These are phyloP conservation scores for Boulengeromyrus knoepffleri DNA, from an alignment of 2,113 vertebrate species.

Conservation along the genomic window DNA sequence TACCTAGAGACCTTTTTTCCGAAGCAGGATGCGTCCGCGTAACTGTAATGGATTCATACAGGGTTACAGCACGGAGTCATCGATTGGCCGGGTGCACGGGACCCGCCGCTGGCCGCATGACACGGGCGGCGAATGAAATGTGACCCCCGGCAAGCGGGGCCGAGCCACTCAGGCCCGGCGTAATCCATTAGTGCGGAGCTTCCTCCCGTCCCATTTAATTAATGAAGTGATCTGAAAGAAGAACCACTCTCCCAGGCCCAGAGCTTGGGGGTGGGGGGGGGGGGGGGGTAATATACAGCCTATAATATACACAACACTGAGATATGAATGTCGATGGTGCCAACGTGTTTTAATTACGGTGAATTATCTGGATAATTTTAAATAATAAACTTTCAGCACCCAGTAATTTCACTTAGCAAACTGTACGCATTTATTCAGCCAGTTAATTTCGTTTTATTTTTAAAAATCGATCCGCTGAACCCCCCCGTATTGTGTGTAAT, in stretches of 20 bases:
- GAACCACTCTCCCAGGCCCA: constrained; percentile 49
- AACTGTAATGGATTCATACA: constrained; percentile 80
- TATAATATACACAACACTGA: background rate
- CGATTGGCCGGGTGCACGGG: constrained; percentile 79
- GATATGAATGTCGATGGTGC: background rate
- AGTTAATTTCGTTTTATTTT: background rate
- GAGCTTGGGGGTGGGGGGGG: constrained; percentile 53
- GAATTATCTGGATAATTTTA: background rate
- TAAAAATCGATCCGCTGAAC: background rate
- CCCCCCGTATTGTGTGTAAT: background rate
- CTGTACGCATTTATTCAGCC: background rate
- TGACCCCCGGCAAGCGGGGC: constrained; percentile 78
- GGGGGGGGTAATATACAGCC: constrained; percentile 37
- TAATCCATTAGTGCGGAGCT: constrained; percentile 75
- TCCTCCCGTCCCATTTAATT: constrained; percentile 84
- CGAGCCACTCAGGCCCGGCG: constrained; percentile 67
- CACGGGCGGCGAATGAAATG: constrained; percentile 87
- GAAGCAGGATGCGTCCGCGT: constrained; percentile 77
- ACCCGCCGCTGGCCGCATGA: constrained; percentile 66
- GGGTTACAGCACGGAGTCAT: constrained; percentile 73
- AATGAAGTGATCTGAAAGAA: constrained; percentile 84
- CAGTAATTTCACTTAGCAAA: background rate
- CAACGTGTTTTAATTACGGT: background rate
- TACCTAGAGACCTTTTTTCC: constrained; percentile 72
- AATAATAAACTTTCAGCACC: background rate